Percentiles rank a stretch among this genome's conserved stretches.
phyloP scores from a whole-genome alignment of 2,113 vertebrate species.

The Nesoenas mayeri region DNA sequence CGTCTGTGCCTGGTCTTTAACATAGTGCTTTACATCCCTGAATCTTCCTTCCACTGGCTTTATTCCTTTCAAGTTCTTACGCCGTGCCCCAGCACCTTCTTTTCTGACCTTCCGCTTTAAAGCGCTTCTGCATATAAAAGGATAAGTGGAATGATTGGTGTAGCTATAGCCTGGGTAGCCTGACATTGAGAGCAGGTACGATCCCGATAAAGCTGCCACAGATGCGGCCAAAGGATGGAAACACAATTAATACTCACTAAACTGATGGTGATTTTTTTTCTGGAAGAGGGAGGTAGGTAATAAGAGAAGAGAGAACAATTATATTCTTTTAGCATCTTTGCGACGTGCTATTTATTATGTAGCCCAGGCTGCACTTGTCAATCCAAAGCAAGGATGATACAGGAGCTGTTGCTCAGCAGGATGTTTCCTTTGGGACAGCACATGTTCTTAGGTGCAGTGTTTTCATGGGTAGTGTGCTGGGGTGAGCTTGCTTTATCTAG shows the following conservation, averaged over 20 bases:
- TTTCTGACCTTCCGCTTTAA: slow-evolving; percentile 39
- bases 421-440: not conserved
- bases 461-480: not conserved
- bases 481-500: not conserved
- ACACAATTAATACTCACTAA: not conserved
- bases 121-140: slow-evolving; percentile 46
- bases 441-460: rapidly evolving
- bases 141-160: slow-evolving; percentile 41
- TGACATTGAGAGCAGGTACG: not conserved
- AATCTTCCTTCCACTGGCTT: slow-evolving; percentile 56
- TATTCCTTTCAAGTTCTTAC: slow-evolving; percentile 62
- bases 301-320: not conserved
- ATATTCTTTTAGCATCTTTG: not conserved
- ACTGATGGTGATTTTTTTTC: not conserved
- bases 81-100: slow-evolving; percentile 10
- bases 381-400: not conserved
- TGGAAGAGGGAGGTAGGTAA: not conserved
- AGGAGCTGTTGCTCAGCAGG: not conserved
- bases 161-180: not conserved
- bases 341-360: not conserved
- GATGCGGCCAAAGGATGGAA: not conserved
- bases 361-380: not conserved
- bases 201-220: not conserved
- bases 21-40: slow-evolving; percentile 38
- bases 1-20: slow-evolving; percentile 51